These are phyloP conservation scores for Probosciger aterrimus DNA, from an alignment of 2,113 vertebrate genomes.

Conservation along the genomic window DNA sequence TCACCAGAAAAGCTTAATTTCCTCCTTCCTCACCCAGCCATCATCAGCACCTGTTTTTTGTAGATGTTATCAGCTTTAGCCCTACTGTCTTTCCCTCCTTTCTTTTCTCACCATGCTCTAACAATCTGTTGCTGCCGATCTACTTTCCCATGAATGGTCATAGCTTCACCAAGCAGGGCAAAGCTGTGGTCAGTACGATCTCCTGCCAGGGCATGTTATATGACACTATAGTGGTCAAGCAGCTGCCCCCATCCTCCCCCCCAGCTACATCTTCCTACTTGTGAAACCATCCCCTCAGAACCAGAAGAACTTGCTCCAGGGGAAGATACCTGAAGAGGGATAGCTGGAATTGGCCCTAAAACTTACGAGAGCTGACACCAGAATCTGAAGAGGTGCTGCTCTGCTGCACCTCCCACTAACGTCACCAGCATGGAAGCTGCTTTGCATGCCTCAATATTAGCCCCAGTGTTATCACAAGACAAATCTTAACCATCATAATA, in stretches of 20 bases:
- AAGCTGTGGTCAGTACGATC: slow-evolving; percentile 7
- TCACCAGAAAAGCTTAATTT: not conserved
- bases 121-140: not conserved
- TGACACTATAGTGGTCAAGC: not conserved
- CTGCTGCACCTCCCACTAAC: not conserved
- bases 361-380: not conserved
- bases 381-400: not conserved
- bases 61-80: not conserved
- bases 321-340: not conserved
- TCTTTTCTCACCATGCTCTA: not conserved
- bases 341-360: not conserved
- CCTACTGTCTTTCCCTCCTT: not conserved
- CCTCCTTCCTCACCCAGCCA: not conserved
- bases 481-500: slow-evolving; percentile 27
- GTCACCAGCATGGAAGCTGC: not conserved
- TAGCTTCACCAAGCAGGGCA: not conserved
- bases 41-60: not conserved
- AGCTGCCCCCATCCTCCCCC: not conserved
- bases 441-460: not conserved
- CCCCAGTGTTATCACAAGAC: not conserved
- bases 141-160: not conserved
- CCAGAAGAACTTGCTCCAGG: not conserved
- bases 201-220: slow-evolving; percentile 5
- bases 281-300: slow-evolving; percentile 19
- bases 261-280: not conserved